Evolutionary conservation across 1,140 invertebrate genomes (phyloP).

Genomic region (Harlomillsia oculata): DNA sequence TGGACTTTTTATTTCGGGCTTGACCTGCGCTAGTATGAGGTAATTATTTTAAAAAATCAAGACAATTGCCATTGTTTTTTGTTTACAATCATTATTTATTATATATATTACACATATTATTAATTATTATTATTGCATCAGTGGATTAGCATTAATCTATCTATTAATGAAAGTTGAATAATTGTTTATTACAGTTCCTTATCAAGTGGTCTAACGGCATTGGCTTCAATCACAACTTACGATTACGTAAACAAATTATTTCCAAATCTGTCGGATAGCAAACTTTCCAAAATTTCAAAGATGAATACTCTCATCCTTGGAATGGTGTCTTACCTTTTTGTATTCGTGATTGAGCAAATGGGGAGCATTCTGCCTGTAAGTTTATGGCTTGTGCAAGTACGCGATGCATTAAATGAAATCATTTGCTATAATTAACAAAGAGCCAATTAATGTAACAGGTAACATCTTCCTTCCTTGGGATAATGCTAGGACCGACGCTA

Average conservation of each 20-base stretch:
- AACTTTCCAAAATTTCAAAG: constrained; percentile 27
- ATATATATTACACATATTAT: neutral
- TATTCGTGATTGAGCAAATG: constrained; percentile 32
- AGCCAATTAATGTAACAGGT: constrained; percentile 16
- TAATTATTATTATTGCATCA: neutral
- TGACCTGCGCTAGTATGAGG: constrained; percentile 25
- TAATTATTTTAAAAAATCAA: neutral
- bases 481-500: constrained; percentile 25
- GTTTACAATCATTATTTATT: neutral
- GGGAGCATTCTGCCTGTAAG: constrained; percentile 31
- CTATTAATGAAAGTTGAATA: neutral
- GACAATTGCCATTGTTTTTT: neutral
- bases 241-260: constrained; percentile 30
- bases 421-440: too few relatives aligned
- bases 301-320: constrained; percentile 23
- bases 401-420: too few relatives aligned
- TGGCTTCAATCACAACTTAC: constrained; percentile 30
- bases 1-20: constrained; percentile 25
- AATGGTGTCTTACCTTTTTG: constrained; percentile 27
- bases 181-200: constrained; percentile 15
- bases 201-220: constrained; percentile 26
- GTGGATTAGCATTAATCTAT: neutral
- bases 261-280: constrained; percentile 23
- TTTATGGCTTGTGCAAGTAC: too few relatives aligned
- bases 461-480: constrained; percentile 24